phyloP scores from a whole-genome alignment of 2,888 invertebrate species.

The Mylabris sibirica region DNA sequence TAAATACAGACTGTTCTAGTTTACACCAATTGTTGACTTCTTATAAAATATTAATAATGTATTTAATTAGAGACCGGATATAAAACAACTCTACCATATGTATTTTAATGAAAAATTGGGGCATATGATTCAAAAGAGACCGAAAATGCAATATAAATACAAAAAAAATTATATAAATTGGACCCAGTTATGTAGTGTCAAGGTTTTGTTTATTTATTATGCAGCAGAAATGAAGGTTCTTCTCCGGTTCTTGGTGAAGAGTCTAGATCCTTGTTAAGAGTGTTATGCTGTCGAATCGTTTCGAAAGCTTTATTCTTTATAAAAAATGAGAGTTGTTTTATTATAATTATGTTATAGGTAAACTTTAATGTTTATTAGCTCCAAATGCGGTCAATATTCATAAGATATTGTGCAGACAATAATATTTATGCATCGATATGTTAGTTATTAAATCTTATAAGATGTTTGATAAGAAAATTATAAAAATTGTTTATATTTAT shows the following conservation, averaged over 20 bases:
- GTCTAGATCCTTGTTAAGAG: background rate
- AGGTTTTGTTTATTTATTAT: background rate
- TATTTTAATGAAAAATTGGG: background rate
- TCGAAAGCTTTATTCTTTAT: background rate
- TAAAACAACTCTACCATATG: background rate
- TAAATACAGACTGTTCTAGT: background rate
- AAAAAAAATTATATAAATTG: background rate
- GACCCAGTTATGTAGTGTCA: background rate
- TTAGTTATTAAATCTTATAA: background rate
- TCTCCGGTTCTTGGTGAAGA: background rate
- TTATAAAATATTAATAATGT: background rate
- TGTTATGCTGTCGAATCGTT: background rate
- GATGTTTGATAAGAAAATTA: too few species aligned
- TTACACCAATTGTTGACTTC: background rate
- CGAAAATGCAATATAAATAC: background rate
- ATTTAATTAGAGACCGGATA: background rate
- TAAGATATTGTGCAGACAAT: background rate
- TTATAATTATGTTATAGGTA: too few species aligned
- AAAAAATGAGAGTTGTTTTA: background rate
- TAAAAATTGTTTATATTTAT: too few species aligned
- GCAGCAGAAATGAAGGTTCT: background rate
- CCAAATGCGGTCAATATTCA: constrained; percentile 7
- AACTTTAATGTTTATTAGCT: background rate
- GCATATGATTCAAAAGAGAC: background rate
- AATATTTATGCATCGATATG: background rate